Conservation (phyloP, 1,140 invertebrate genomes). For the Papilio helenus region DNA sequence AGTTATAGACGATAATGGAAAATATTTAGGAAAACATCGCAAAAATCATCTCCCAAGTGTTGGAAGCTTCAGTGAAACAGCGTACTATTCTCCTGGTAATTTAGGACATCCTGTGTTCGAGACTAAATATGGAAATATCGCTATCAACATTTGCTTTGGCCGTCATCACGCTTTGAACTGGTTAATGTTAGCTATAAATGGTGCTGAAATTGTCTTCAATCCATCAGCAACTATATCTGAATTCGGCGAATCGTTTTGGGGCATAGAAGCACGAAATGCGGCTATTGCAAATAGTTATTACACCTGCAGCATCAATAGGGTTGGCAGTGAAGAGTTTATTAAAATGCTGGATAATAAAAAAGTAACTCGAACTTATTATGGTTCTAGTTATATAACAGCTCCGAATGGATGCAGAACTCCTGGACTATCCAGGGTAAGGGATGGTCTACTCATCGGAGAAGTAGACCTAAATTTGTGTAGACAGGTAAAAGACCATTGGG, state of each 20-base stretch:
- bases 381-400: slow-evolving; percentile 96
- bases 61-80: slow-evolving; percentile 99
- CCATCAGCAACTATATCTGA: slow-evolving; percentile 94
- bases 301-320: slow-evolving; percentile 97
- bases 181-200: slow-evolving; percentile 98
- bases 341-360: slow-evolving; percentile 90
- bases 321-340: slow-evolving; percentile 97
- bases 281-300: slow-evolving; percentile 98
- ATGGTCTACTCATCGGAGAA: slow-evolving; percentile 95
- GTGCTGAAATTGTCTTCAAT: slow-evolving; percentile 99
- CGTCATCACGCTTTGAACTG: slow-evolving; percentile 99
- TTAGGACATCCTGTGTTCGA: slow-evolving; percentile 97
- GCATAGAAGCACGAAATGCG: slow-evolving; percentile 97
- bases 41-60: slow-evolving; percentile 99
- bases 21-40: slow-evolving; percentile 95
- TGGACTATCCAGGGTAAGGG: slow-evolving; percentile 90
- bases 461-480: slow-evolving; percentile 98
- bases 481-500: slow-evolving; percentile 97
- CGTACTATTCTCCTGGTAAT: slow-evolving; percentile 97
- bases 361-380: slow-evolving; percentile 97
- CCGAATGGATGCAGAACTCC: slow-evolving; percentile 97
- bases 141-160: slow-evolving; percentile 98
- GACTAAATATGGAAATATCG: slow-evolving; percentile 94
- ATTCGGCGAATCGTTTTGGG: slow-evolving; percentile 97
- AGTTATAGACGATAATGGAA: slow-evolving; percentile 94